Evolutionary conservation across 2,888 invertebrate species (phyloP), one percentile per base, ranked within the genome.

Genomic region (Anthrax anthrax): DNA sequence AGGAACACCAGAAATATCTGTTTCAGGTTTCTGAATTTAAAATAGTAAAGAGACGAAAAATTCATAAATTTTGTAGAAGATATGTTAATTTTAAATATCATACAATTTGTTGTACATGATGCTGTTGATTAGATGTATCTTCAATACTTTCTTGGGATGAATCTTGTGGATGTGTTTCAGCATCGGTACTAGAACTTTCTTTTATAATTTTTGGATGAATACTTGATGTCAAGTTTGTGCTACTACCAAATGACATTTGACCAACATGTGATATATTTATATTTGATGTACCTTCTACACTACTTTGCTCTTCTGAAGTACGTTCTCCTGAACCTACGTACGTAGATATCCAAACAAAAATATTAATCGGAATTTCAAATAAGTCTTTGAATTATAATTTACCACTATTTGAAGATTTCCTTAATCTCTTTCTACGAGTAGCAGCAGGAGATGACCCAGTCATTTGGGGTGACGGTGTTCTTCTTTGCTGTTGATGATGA

Each of bases 391-490:
- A 13, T 27, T 16, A 16, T 17, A 34, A 46, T 4, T 53, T 54
- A 51, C 80, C 80, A 47, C 77, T 67, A 55, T 66, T 79, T 10
- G 80, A 80, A 18, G 77, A 73, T 64, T 80, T 81, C 54, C 80
- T 66, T 58, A 80, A 66, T 50, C 81, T 60, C 70, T 66, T 51
- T 72, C 73, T 58, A 69, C 74, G 42, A n/a, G n/a, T 23, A 13
- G 84, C 78, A 4, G 84, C 79, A 17, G 78, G 77, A 23, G 79
- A 78, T 23, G 77, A 68, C n/a, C 80, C 78, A 68, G 75, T 52
- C 70, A 69, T 59, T 65, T 73, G 40, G 51, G 74, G 70, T 58
- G 76, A 56, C 59, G 70, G 67, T 42, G 67, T 63, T 45, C 66
- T 69, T 63, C 70, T 61, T 68, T 60, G 58, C 23, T 75, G 72